These are phyloP conservation scores for Mormyrus iriodes DNA, from an alignment of 2,113 vertebrate species.

Conservation along the genomic window DNA sequence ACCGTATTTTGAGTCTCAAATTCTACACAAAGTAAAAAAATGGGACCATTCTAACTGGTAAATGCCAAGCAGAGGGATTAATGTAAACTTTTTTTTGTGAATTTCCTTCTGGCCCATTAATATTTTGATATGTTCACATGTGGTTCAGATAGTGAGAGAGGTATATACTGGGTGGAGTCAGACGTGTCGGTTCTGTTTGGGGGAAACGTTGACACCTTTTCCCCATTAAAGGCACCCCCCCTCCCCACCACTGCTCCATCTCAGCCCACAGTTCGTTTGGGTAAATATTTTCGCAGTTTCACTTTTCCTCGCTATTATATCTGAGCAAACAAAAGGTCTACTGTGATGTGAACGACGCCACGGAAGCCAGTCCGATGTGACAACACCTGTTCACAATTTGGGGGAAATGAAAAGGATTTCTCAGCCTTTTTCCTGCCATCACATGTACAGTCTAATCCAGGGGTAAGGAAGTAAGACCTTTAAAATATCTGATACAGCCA, in stretches of 20 bases:
- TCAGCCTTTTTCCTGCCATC: slow-evolving; percentile 25
- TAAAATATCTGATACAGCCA: neutral
- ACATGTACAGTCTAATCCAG: slow-evolving; percentile 26
- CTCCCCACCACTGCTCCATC: slow-evolving; percentile 39
- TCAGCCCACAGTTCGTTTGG: slow-evolving; percentile 51
- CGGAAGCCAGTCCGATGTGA: slow-evolving; percentile 53
- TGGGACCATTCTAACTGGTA: neutral
- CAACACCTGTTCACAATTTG: slow-evolving; percentile 61
- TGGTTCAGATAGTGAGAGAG: slow-evolving; percentile 32
- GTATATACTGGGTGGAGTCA: slow-evolving; percentile 45
- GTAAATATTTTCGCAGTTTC: slow-evolving; percentile 67
- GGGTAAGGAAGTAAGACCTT: slow-evolving; percentile 32
- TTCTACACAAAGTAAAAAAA: neutral
- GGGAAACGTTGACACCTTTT: slow-evolving; percentile 50
- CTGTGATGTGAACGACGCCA: slow-evolving; percentile 41
- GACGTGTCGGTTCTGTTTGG: slow-evolving; percentile 41
- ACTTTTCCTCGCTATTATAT: slow-evolving; percentile 54
- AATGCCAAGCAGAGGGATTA: neutral
- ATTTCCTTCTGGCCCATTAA: slow-evolving; percentile 45
- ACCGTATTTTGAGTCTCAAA: neutral
- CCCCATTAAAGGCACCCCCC: slow-evolving; percentile 43
- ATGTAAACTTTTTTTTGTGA: neutral
- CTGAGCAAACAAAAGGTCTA: slow-evolving; percentile 55
- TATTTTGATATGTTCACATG: slow-evolving; percentile 27
- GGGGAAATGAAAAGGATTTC: slow-evolving; percentile 51